These are phyloP conservation scores for Aldabrachelys gigantea DNA, from an alignment of 2,113 vertebrate species.

Conservation along the genomic window DNA sequence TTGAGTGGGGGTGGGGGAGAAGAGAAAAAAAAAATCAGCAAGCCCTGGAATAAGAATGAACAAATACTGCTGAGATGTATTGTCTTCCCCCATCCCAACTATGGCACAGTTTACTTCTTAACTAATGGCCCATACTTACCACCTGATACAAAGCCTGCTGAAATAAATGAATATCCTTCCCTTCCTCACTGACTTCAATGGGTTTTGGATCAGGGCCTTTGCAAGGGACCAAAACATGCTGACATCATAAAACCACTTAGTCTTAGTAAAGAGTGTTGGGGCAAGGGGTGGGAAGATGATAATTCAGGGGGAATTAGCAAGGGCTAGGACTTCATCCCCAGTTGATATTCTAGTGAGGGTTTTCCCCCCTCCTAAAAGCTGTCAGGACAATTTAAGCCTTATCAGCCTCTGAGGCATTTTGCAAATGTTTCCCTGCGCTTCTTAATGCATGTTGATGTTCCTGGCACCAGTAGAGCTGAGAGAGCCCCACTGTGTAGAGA, in stretches of 20 bases:
- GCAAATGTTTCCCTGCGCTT: fast-evolving
- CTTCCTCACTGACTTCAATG: not conserved
- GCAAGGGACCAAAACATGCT: not conserved
- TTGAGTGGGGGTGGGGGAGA: no score
- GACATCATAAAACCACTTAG: not conserved
- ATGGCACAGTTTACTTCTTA: not conserved
- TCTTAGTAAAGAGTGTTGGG: not conserved
- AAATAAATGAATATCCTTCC: not conserved
- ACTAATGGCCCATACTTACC: fast-evolving
- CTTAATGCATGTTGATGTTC: not conserved
- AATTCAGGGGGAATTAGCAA: not conserved
- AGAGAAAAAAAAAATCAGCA: no score
- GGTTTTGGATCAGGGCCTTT: not conserved
- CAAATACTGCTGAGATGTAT: not conserved
- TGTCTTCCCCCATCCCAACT: not conserved
- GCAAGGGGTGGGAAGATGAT: not conserved
- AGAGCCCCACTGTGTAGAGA: not conserved
- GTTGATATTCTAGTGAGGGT: not conserved
- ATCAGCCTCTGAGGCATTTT: not conserved
- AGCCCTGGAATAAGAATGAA: not conserved
- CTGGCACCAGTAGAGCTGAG: no score
- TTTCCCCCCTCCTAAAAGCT: no score
- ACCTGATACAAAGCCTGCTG: not conserved
- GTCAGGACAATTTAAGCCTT: not conserved
- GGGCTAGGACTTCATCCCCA: not conserved